A percentile compares a stretch with the other conserved stretches of the same genome.
These are phyloP conservation scores for Dryas iulia DNA, from an alignment of 1,140 invertebrate genomes.

Conservation along the genomic window DNA sequence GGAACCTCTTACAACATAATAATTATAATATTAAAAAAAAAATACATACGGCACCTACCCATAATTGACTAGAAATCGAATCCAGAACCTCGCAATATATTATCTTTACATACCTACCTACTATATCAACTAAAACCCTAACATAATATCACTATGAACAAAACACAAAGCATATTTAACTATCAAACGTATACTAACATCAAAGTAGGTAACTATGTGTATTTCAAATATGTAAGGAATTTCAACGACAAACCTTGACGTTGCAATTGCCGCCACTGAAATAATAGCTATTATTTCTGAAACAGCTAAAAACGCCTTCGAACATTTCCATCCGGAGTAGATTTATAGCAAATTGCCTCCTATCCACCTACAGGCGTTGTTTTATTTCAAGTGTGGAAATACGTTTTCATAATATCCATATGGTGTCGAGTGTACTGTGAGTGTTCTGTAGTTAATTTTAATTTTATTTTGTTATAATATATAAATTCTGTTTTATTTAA, in stretches of 20 bases:
- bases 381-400: slow-evolving; percentile 53
- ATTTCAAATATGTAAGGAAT: slow-evolving; percentile 13
- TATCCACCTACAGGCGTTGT: slow-evolving; percentile 52
- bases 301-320: slow-evolving; percentile 52
- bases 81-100: no score
- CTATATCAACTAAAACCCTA: no score
- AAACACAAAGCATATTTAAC: background rate
- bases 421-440: background rate
- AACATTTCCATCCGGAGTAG: slow-evolving; percentile 52
- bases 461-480: background rate
- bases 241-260: slow-evolving; percentile 10
- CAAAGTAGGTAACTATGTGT: background rate
- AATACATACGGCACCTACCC: no score
- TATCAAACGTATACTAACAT: background rate
- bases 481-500: background rate
- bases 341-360: slow-evolving; percentile 65
- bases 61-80: no score
- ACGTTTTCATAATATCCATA: slow-evolving; percentile 42
- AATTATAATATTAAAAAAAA: no score
- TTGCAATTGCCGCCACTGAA: background rate
- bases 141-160: no score
- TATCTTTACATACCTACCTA: no score
- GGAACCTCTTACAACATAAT: no score
- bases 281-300: slow-evolving; percentile 26
- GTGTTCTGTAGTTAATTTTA: slow-evolving; percentile 4